Evolutionary conservation across 2,113 vertebrate species (phyloP).

Genomic region (Garra rufa): DNA sequence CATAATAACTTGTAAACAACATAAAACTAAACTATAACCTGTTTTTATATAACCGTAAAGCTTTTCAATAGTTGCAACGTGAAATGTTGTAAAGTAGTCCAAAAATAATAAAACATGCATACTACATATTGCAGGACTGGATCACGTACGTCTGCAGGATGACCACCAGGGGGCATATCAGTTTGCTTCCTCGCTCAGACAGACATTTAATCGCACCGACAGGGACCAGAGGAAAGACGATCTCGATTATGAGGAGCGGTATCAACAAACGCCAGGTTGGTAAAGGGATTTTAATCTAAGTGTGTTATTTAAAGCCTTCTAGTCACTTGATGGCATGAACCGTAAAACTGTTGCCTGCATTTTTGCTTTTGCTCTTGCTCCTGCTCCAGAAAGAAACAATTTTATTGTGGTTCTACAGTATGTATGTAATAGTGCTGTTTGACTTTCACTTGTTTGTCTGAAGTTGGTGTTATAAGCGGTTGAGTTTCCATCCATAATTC

Average conservation of each 20-base stretch:
- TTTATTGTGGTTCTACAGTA: not conserved
- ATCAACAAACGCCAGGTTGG: conserved; percentile 47
- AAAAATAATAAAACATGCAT: not conserved
- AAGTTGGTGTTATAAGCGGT: not conserved
- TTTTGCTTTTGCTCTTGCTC: not conserved
- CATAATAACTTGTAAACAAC: not conserved
- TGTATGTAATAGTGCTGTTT: not conserved
- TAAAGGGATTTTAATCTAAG: conserved; percentile 40
- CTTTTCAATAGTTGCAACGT: not conserved
- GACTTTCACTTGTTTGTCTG: not conserved
- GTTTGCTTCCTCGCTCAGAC: not conserved
- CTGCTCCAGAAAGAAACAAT: not conserved
- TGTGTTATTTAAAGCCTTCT: not conserved
- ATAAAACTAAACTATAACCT: not conserved
- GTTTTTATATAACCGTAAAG: not conserved
- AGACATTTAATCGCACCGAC: not conserved
- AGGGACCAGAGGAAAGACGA: conserved; percentile 45
- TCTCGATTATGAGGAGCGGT: conserved; percentile 28
- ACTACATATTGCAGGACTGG: not conserved
- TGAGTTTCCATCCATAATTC: conserved; percentile 37
- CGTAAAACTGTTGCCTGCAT: not conserved
- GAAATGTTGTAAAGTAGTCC: not conserved
- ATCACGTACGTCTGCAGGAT: not conserved
- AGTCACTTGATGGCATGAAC: conserved; percentile 7
- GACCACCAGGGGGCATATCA: conserved; percentile 45